Conservation (phyloP, 2,113 vertebrate species). For the Serinus canaria region DNA sequence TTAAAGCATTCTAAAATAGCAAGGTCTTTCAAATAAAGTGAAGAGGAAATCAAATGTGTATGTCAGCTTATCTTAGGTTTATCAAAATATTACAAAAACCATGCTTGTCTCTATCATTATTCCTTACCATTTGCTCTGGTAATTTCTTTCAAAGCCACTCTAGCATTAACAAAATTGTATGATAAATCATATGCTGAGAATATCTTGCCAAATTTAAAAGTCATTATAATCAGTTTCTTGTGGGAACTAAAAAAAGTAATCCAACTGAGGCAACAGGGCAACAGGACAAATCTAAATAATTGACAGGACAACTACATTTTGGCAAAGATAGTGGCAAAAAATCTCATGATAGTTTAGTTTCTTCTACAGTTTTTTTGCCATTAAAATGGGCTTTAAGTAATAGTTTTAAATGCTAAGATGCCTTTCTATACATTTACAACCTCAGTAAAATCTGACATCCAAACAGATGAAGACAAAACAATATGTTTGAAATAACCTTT, state of each 20-base stretch:
- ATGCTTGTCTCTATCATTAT: background rate
- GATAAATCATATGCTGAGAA: background rate
- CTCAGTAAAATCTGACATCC: conserved; percentile 37
- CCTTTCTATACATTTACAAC: conserved; percentile 32
- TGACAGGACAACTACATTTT: background rate
- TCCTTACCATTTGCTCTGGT: background rate
- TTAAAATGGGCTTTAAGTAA: background rate
- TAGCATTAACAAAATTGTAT: background rate
- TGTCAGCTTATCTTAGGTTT: background rate
- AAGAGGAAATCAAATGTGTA: background rate
- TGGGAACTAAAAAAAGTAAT: background rate
- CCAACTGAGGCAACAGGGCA: background rate
- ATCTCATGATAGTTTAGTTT: background rate
- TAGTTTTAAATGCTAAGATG: background rate
- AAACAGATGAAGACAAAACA: conserved; percentile 35
- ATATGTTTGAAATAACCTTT: conserved; percentile 28
- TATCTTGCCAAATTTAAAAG: background rate
- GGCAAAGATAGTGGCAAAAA: conserved; percentile 20
- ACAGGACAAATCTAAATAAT: background rate
- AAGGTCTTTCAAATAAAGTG: background rate
- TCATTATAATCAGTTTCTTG: background rate
- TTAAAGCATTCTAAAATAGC: background rate
- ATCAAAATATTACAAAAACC: background rate
- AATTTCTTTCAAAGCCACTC: background rate
- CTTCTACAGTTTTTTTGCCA: background rate